Percentiles rank a stretch among this genome's conserved stretches.
phyloP scores from a whole-genome alignment of 2,113 vertebrate species.

The Oncorhynchus clarkii region DNA sequence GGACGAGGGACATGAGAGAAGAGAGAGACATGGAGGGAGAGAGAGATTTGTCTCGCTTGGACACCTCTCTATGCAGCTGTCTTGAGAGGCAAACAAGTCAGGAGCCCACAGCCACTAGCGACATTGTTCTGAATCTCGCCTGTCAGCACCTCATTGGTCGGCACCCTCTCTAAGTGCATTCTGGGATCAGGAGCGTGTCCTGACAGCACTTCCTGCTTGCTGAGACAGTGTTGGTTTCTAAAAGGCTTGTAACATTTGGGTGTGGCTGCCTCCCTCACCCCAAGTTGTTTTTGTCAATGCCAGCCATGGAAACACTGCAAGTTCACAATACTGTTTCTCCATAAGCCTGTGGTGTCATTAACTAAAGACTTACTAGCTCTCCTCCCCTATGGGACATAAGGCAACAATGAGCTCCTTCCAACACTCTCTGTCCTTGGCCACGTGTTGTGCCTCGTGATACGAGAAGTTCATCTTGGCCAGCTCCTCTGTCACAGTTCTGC shows the following conservation, averaged over 20 bases:
- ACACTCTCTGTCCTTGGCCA: neutral
- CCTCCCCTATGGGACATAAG: neutral
- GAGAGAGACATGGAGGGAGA: too few species aligned
- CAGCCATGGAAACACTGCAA: neutral
- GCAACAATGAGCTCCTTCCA: neutral
- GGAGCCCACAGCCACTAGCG: neutral
- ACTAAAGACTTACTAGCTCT: neutral
- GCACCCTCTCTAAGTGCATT: slow-evolving; percentile 33
- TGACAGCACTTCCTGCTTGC: slow-evolving; percentile 38
- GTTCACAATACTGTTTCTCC: too few species aligned
- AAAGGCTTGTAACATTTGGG: neutral
- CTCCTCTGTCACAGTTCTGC: neutral
- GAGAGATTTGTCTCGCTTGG: neutral
- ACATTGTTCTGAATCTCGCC: slow-evolving; percentile 28
- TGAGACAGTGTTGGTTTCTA: neutral
- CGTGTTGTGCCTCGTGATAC: neutral
- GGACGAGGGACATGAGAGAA: too few species aligned
- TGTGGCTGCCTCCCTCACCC: neutral
- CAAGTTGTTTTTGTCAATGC: neutral
- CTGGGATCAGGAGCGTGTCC: slow-evolving; percentile 26
- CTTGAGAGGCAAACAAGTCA: slow-evolving; percentile 28
- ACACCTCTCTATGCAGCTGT: slow-evolving; percentile 28
- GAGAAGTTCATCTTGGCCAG: neutral
- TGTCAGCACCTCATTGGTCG: slow-evolving; percentile 23
- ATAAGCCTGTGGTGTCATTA: too few species aligned